Base-by-base conservation (phyloP, 2,113 vertebrate genomes). In the Galemys pyrenaicus region DNA sequence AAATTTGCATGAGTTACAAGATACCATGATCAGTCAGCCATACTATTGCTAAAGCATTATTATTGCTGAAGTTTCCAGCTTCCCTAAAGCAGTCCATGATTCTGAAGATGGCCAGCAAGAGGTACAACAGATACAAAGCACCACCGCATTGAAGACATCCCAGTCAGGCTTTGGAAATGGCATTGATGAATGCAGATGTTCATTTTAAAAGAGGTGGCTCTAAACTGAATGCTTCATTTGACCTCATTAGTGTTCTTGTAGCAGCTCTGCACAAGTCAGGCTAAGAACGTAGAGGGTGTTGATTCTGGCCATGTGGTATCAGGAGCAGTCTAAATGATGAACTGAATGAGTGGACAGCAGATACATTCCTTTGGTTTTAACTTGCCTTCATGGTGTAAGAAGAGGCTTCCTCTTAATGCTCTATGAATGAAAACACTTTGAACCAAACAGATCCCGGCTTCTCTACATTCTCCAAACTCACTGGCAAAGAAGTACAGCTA, bases 51-150 rank as follows among this genome's bases (percentile, higher is more conserved):
- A 35, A 73, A 74, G 20, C 62, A 71, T 22, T 4, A 15, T 41
- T 35, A 65, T 3, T 4, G 58, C 26, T 2, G 60, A 58, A 32
- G 22, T 20, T 20, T 56, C 20, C 54, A 12, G 11, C 19, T 84
- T 83, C 65, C 37, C 44, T 68, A 17, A 81, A 93, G 71, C 71
- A 41, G 11, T 11, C n/a, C 62, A 39, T 1, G 13, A 62, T 80
- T 78, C 80, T 85, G 0, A 6, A 56, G 70, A 39, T 4, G 49
- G 60, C 44, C 49, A 58, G 56, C 35, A 13, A 2, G 20, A 28
- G 35, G 60, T 17, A 28, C 11, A 79, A 44, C 7, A 46, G 51
- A 51, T 9, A 2, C 1, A 30, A 0, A 2, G 24, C 75, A 46
- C 35, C 37, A 78, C 24, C n/a, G 74, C 46, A 10, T 6, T 39